Evolutionary conservation across 1,140 invertebrate species (phyloP).

Genomic region (Leptopilina clavipes): DNA sequence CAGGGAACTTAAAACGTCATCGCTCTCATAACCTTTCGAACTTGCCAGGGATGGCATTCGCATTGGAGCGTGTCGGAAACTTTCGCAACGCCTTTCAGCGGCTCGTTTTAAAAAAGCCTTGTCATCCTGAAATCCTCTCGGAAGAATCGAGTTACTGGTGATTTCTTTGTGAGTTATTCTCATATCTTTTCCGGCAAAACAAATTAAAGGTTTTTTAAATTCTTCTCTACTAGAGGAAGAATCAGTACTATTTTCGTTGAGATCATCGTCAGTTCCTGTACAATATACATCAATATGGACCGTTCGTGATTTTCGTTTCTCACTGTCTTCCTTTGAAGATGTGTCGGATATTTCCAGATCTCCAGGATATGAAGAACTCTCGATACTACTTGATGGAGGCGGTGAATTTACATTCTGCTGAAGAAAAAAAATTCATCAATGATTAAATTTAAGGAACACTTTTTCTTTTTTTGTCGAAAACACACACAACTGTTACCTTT

Average conservation of each 20-base stretch:
- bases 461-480: too few relatives aligned
- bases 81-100: conserved; percentile 53
- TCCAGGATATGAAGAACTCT: conserved; percentile 41
- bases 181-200: conserved; percentile 78
- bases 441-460: neutral
- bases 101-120: conserved; percentile 63
- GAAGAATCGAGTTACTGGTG: conserved; percentile 68
- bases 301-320: conserved; percentile 79
- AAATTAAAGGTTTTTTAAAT: conserved; percentile 77
- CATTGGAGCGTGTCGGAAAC: conserved; percentile 58
- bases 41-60: conserved; percentile 69
- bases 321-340: conserved; percentile 57
- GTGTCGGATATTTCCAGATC: conserved; percentile 56
- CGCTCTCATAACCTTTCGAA: conserved; percentile 73
- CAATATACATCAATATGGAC: conserved; percentile 88
- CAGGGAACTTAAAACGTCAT: conserved; percentile 76
- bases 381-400: conserved; percentile 42
- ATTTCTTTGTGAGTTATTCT: conserved; percentile 77
- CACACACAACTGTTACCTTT: conserved; percentile 33
- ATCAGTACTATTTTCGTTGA: conserved; percentile 60
- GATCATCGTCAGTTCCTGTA: conserved; percentile 81
- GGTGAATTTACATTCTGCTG: conserved; percentile 50
- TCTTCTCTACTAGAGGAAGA: conserved; percentile 65
- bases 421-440: conserved; percentile 48
- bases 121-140: conserved; percentile 67